These are phyloP conservation scores for Osmerus mordax DNA, from an alignment of 2,113 vertebrate species.

Conservation along the genomic window DNA sequence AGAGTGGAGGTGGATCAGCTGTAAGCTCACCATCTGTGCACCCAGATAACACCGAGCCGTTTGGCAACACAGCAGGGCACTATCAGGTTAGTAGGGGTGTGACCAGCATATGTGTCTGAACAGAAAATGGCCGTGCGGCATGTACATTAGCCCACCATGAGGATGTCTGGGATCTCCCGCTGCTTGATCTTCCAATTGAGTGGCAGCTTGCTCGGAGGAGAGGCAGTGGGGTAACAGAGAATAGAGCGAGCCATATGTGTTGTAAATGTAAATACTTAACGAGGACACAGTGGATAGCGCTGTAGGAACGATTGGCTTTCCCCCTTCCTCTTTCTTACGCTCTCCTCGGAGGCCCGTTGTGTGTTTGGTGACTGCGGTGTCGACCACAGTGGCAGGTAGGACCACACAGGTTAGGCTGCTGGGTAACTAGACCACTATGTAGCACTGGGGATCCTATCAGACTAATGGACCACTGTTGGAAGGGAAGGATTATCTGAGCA, in stretches of 20 bases:
- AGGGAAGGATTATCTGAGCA: too few relatives aligned
- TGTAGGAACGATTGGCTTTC: constrained; percentile 36
- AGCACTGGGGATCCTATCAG: neutral
- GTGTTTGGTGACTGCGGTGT: constrained; percentile 46
- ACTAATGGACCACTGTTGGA: too few relatives aligned
- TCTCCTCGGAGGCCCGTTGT: constrained; percentile 39
- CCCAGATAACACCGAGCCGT: constrained; percentile 59
- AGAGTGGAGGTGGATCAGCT: constrained; percentile 29
- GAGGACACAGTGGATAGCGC: constrained; percentile 41
- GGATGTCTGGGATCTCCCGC: constrained; percentile 48
- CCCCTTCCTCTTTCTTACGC: constrained; percentile 13
- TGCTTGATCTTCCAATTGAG: constrained; percentile 56
- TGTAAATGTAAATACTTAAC: constrained; percentile 60
- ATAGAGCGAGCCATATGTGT: constrained; percentile 41
- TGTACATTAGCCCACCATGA: constrained; percentile 53
- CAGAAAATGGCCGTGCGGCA: constrained; percentile 55
- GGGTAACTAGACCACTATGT: neutral
- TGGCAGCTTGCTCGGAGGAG: constrained; percentile 59
- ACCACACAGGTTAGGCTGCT: constrained; percentile 10
- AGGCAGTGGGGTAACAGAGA: constrained; percentile 42
- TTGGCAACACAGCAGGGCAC: constrained; percentile 53
- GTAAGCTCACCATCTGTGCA: constrained; percentile 58
- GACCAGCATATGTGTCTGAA: constrained; percentile 49
- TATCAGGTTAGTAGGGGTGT: constrained; percentile 56
- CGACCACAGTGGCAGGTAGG: constrained; percentile 8